Evolutionary conservation across 2,888 invertebrate genomes (phyloP), one percentile per base, ranked within the genome.

Genomic region (Athalia rosae): DNA sequence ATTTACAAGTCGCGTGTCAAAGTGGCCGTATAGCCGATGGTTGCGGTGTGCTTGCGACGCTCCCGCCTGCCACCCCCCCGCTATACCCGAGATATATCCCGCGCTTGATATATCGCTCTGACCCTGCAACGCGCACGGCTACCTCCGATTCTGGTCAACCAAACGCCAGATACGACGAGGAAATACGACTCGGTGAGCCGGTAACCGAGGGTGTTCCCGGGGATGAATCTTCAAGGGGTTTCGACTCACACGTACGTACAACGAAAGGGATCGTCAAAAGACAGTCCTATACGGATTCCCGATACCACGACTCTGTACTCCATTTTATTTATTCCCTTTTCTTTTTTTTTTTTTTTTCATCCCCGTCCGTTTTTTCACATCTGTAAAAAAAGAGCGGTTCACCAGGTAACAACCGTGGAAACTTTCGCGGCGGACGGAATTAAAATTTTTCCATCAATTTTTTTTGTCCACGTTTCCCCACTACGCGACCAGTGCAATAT

Each of bases 1-100:
- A 83, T 83, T 81, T 82, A 80, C 79, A 78, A 79, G 78, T 76
- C 77, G 78, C 77, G 64, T 76, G 79, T 80, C 77, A 77, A 78
- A 76, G 77, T 78, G 76, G 77, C 76, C 67, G 76, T 66, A 61
- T 9, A 48, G 28, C 45, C 69, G 69, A 69, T 56, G 69, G 69
- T 69, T 45, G 69, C 15, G 69, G 67, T 67, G 67, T 67, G 47
- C 64, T 47, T 63, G 47, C 64, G 67, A 67, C 67, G 53, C 45
- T 53, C 48, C 67, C 64, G 64, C 64, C 47, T 45, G 53, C 41
- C 48, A 67, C 69, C 69, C 15, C 28, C 41, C 58, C 7, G 28
- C 28, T 28, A 0, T 28, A 48, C 67, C 58, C 7, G 56, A 69
- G 56, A 69, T 56, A 56, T 56, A 69, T 69, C 69, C 53, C 53